Evolutionary conservation across 2,797 vertebrate species (phyloP), one percentile per base, ranked within the genome.

Genomic region (Falco berigora): DNA sequence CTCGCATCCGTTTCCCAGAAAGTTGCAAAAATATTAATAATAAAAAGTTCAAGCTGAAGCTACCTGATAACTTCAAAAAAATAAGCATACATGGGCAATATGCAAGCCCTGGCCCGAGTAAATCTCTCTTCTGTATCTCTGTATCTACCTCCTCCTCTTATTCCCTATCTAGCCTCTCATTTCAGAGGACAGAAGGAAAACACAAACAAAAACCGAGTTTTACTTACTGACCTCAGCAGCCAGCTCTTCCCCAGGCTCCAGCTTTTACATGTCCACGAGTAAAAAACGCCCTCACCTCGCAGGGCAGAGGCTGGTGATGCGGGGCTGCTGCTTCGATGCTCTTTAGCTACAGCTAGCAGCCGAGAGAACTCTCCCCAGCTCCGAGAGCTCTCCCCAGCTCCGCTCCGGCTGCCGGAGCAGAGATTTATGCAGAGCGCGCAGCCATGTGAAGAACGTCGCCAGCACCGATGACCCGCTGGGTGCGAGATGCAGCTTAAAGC

Each of bases 401-500:
- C 18, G 23, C 78, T 67, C 75, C 56, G 62, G 59, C 81, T 66
- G 75, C 91, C 12, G 55, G 68, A 86, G 95, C 82, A 8, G 81
- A 6, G 89, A 49, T 88, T 49, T 36, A 95, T 40, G 91, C 40
- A 9, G 62, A 93, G 94, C 58, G 77, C 42, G 22, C 81, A 92
- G 88, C 96, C 96, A 91, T 90, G 91, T 2, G 96, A 22, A 64
- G 86, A 85, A 36, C 61, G 84, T 28, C 79, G 72, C 66, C 85
- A 59, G 92, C 85, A 36, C 84, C 85, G 5, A 4, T 17, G 96
- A 94, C 92, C 96, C 77, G 84, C 92, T 14, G 94, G 80, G 32
- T 69, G 91, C 46, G 32, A 82, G 92, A 76, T 7, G 94, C 78
- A 58, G 95, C n/a, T 94, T 94, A 95, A 96, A 96, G 96, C 53